A percentile compares a stretch with the other conserved stretches of the same genome.
Conservation (phyloP, 1,140 invertebrate species). For the Drosophila santomea region DNA sequence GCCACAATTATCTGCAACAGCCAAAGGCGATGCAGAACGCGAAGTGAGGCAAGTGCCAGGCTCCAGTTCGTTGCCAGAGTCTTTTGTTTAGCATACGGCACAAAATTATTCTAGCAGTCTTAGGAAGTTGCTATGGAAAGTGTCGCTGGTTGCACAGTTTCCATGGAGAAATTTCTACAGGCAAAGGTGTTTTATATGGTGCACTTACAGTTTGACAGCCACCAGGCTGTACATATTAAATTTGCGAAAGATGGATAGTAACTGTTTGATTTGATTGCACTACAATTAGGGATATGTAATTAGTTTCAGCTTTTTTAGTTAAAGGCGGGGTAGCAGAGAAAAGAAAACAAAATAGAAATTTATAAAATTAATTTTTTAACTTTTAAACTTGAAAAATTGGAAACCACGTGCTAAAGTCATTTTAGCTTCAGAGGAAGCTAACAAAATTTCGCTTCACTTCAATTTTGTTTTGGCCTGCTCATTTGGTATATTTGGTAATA, state of each 20-base stretch:
- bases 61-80: conserved; percentile 63
- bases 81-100: conserved; percentile 73
- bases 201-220: conserved; percentile 2
- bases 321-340: no score
- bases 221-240: no score
- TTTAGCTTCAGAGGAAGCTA: not conserved
- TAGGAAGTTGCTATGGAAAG: conserved; percentile 28
- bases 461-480: conserved; percentile 7
- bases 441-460: not conserved
- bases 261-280: not conserved
- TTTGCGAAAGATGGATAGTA: not conserved
- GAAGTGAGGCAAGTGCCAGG: conserved; percentile 36
- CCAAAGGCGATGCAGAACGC: conserved; percentile 19
- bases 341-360: no score
- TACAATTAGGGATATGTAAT: no score
- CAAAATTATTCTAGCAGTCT: conserved; percentile 47
- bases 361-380: no score
- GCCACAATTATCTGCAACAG: conserved; percentile 65
- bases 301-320: no score
- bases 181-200: conserved; percentile 2
- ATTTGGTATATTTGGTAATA: conserved; percentile 36
- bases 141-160: conserved; percentile 18
- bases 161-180: not conserved
- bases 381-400: not conserved
- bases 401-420: not conserved